Conservation (phyloP, 2,888 invertebrate species). For the Leuctra nigra region DNA sequence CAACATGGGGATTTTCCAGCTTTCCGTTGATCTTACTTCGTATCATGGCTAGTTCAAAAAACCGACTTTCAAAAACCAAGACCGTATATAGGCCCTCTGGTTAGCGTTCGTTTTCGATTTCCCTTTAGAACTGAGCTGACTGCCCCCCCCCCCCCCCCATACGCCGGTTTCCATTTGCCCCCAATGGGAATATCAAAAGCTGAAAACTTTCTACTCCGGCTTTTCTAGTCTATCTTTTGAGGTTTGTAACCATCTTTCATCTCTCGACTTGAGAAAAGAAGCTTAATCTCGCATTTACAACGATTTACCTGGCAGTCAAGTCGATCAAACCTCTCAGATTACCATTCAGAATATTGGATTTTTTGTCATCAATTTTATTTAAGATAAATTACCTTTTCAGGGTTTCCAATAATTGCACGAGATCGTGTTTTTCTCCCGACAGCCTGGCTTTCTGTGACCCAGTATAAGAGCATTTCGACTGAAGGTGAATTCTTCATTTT, state of each 20-base stretch:
- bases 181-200: constrained; percentile 19
- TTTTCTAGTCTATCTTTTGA: not conserved
- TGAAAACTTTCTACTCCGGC: not conserved
- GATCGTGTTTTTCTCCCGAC: no score
- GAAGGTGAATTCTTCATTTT: no score
- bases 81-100: constrained; percentile 3
- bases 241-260: not conserved
- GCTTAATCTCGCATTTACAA: not conserved
- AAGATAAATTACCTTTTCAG: not conserved
- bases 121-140: constrained; percentile 1
- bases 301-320: not conserved
- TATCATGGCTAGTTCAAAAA: not conserved
- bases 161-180: constrained; percentile 10
- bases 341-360: not conserved
- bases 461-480: no score
- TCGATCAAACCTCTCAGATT: not conserved
- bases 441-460: no score
- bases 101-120: not conserved
- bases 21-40: constrained; percentile 7
- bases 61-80: constrained; percentile 9
- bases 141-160: not conserved
- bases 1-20: constrained; percentile 3
- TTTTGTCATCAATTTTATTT: not conserved
- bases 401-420: not conserved
- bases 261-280: not conserved